Conservation (phyloP, 2,797 vertebrate genomes). For the Sebastes aleutianus region DNA sequence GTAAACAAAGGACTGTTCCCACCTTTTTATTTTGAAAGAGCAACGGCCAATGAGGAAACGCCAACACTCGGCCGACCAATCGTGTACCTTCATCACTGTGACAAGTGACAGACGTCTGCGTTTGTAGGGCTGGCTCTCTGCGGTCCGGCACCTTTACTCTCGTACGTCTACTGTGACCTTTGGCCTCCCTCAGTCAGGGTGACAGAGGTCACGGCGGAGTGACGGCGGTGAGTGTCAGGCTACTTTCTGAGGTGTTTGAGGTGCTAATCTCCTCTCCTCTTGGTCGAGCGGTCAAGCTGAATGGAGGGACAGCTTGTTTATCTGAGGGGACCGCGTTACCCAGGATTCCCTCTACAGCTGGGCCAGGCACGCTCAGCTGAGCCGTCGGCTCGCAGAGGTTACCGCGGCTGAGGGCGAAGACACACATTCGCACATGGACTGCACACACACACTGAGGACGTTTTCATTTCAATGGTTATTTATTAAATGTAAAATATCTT, state of each 20-base stretch:
- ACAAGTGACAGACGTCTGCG: too few species aligned
- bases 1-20: too few species aligned
- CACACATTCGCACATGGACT: constrained; percentile 17
- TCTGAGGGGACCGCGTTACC: constrained; percentile 85
- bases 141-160: not conserved
- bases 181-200: constrained; percentile 22
- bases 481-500: constrained; percentile 92
- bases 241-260: constrained; percentile 81
- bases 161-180: constrained; percentile 9
- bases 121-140: too few species aligned
- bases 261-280: constrained; percentile 87
- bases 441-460: constrained; percentile 9
- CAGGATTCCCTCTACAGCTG: constrained; percentile 84
- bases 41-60: too few species aligned
- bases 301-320: constrained; percentile 87
- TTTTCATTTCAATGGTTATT: constrained; percentile 85
- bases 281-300: constrained; percentile 88
- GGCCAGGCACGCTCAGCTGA: constrained; percentile 84
- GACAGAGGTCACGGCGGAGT: constrained; percentile 44
- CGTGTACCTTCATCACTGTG: too few species aligned
- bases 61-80: too few species aligned
- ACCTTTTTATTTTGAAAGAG: too few species aligned
- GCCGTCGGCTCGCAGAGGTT: constrained; percentile 73
- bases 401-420: constrained; percentile 67
- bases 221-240: constrained; percentile 33